Evolutionary conservation across 1,140 invertebrate genomes (phyloP), one percentile per base, ranked within the genome.

Genomic region (Tetragnatha versicolor): DNA sequence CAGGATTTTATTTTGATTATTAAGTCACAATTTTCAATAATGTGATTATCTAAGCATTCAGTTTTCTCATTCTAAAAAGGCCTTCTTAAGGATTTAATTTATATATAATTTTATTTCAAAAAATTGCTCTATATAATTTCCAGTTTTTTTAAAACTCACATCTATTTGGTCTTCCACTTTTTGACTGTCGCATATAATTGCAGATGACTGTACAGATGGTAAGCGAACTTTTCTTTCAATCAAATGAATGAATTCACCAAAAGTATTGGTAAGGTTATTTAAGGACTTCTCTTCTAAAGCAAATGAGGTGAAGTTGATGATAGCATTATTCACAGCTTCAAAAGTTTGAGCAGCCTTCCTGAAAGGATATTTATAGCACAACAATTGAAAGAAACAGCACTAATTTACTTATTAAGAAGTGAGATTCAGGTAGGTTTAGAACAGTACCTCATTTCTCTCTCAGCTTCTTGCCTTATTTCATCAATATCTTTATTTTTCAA

Each of bases 391-490:
- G n/a, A n/a, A n/a, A n/a, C n/a, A n/a, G n/a, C n/a, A n/a, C n/a
- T n/a, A n/a, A n/a, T n/a, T n/a, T n/a, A n/a, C n/a, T n/a, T n/a
- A n/a, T n/a, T n/a, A n/a, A n/a, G n/a, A n/a, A n/a, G n/a, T n/a
- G n/a, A n/a, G n/a, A n/a, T n/a, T n/a, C n/a, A n/a, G n/a, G n/a
- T n/a, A n/a, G n/a, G 27, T 20, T 39, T 2, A 20, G 39, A 37
- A 31, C 14, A n/a, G 5, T 25, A 80, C 53, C 81, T 66, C 53
- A 83, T 75, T 58, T 83, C 83, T 63, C 79, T 73, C 20, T 83
- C 77, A 35, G 80, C 80, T 60, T 81, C 77, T 31, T 81, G 66
- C 22, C 66, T 55, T 51, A 72, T 51, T n/a, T 79, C 69, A 39
- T 63, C 53, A 79, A 82, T 82, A 45, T 83, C 81, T 61, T 58